phyloP scores from a whole-genome alignment of 2,113 vertebrate species.

The Pluvialis apricaria region DNA sequence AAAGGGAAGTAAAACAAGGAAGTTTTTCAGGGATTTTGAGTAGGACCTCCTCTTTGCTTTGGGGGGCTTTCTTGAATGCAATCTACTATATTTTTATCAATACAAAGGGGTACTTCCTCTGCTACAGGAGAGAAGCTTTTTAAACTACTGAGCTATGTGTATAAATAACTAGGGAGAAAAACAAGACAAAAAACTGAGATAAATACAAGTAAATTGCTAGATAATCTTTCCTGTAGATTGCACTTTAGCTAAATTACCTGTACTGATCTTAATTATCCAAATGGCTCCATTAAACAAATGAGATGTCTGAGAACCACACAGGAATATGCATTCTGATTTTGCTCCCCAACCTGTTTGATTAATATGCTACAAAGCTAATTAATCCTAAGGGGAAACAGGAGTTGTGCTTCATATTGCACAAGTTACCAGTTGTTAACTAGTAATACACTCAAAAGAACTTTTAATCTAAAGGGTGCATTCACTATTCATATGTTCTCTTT shows the following conservation, averaged over 20 bases:
- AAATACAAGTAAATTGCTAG: constrained; percentile 8
- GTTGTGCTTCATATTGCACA: background rate
- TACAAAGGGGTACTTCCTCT: background rate
- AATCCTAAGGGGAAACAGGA: background rate
- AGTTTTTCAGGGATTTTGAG: background rate
- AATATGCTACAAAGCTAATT: constrained; percentile 38
- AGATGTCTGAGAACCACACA: constrained; percentile 5
- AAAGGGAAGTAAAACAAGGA: background rate
- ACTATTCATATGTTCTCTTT: background rate
- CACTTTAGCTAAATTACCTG: constrained; percentile 23
- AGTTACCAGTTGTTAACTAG: background rate
- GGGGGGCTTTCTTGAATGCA: background rate
- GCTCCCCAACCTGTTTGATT: background rate
- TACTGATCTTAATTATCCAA: constrained; percentile 50
- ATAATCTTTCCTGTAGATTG: constrained; percentile 10
- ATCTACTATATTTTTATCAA: background rate
- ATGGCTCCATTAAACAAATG: constrained; percentile 48
- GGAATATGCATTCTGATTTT: background rate
- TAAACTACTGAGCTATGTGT: background rate
- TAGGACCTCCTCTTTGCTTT: background rate
- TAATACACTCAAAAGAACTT: background rate
- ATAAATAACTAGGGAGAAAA: constrained; percentile 13
- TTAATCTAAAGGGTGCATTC: background rate
- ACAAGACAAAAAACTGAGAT: background rate
- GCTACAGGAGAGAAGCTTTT: background rate